A percentile compares a stretch with the other conserved stretches of the same genome.
Evolutionary conservation across 2,113 vertebrate genomes (phyloP).

Genomic region (Pachycephala philippinensis): DNA sequence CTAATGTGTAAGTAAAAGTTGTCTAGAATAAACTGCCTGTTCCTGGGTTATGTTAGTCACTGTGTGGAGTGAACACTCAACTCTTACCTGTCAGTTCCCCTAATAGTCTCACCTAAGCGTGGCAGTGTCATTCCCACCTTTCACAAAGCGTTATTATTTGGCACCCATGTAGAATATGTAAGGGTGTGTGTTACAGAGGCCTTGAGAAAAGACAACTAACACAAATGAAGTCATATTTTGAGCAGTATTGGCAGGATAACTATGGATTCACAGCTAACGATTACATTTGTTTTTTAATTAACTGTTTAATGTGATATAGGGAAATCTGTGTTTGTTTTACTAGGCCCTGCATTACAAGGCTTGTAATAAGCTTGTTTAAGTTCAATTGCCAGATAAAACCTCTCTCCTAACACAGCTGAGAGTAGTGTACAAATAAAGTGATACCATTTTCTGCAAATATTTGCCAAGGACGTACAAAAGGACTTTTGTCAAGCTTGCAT

Average conservation of each 20-base stretch:
- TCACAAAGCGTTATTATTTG: neutral
- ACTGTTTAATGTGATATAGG: neutral
- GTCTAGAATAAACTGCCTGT: neutral
- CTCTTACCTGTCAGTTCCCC: neutral
- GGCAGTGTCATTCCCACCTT: neutral
- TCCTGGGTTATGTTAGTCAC: neutral
- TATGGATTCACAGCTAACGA: neutral
- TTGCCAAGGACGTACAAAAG: neutral
- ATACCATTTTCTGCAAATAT: neutral
- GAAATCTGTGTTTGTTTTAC: neutral
- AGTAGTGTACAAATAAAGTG: neutral
- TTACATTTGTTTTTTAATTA: neutral
- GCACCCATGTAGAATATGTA: neutral
- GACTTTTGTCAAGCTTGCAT: neutral
- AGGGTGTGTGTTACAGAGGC: neutral
- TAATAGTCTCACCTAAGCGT: neutral
- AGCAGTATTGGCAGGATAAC: neutral
- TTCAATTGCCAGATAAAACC: neutral
- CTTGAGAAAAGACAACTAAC: neutral
- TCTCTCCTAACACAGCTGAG: neutral
- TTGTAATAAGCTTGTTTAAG: neutral
- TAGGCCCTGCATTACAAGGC: neutral
- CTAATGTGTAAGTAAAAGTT: rapidly evolving
- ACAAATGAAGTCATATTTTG: neutral
- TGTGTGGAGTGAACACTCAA: neutral